These are phyloP conservation scores for Dasypus novemcinctus DNA, from an alignment of 2,113 vertebrate genomes.

Conservation along the genomic window DNA sequence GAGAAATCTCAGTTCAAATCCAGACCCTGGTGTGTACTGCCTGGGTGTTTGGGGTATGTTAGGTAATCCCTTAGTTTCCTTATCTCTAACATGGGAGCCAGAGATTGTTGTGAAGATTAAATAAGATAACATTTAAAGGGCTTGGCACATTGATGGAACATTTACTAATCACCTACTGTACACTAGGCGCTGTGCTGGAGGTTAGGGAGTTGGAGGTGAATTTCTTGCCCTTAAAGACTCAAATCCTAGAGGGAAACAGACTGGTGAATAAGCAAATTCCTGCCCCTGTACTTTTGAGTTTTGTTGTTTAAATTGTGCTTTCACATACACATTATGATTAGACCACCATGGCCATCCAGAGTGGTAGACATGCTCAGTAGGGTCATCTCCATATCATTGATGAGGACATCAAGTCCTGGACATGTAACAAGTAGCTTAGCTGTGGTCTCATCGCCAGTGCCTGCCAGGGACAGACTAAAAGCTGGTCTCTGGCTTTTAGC, in stretches of 20 bases:
- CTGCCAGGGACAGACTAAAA: neutral
- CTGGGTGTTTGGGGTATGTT: neutral
- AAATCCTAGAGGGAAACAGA: neutral
- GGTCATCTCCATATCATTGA: neutral
- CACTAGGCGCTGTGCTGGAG: neutral
- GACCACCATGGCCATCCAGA: neutral
- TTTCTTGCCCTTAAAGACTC: neutral
- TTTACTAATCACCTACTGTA: neutral
- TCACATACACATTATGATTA: neutral
- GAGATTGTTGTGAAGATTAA: neutral
- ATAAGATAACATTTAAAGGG: neutral
- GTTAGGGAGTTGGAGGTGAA: neutral
- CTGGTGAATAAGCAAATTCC: neutral
- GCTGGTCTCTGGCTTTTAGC: neutral
- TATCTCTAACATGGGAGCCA: neutral
- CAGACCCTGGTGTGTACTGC: neutral
- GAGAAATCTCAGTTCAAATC: neutral
- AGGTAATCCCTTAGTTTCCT: neutral
- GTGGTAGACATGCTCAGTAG: neutral
- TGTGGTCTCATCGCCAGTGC: neutral
- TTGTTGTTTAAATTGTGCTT: neutral
- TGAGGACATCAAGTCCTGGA: neutral
- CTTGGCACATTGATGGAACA: neutral
- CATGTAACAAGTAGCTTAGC: neutral
- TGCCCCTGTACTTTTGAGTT: neutral